These are phyloP conservation scores for Oscheius sp. DNA, from an alignment of 2,888 invertebrate species.

Conservation along the genomic window DNA sequence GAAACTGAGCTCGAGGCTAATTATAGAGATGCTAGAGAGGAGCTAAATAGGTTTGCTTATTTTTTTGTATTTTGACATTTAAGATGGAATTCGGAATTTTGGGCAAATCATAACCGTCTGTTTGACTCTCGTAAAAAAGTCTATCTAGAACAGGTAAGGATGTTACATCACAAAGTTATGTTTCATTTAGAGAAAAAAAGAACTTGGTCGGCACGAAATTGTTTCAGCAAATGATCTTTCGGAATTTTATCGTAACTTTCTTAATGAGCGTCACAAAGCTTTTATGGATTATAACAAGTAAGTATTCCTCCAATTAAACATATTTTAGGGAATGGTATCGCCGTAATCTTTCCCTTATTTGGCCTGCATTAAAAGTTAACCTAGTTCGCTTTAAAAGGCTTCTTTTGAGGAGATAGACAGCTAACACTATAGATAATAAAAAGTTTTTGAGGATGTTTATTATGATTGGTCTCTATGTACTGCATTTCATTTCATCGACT, in stretches of 20 bases:
- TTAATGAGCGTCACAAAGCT: constrained; percentile 53
- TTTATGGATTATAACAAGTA: constrained; percentile 63
- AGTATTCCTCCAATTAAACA: neutral
- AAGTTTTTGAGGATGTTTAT: too few relatives aligned
- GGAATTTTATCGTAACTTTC: constrained; percentile 63
- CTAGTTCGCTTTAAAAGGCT: constrained; percentile 56
- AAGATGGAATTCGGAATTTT: constrained; percentile 65
- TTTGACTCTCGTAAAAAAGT: constrained; percentile 54
- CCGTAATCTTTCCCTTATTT: constrained; percentile 62
- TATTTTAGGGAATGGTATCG: constrained; percentile 66
- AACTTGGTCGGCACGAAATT: constrained; percentile 54
- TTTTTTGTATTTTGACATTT: neutral
- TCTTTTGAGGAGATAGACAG: constrained; percentile 26
- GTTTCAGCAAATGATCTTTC: constrained; percentile 65
- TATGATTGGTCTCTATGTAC: too few relatives aligned
- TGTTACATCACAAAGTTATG: neutral
- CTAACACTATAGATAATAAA: neutral
- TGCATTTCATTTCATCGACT: too few relatives aligned
- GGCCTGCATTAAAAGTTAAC: constrained; percentile 67
- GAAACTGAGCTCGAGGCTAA: constrained; percentile 58
- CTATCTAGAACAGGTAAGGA: constrained; percentile 44
- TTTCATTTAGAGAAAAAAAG: constrained; percentile 48
- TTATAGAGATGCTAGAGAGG: constrained; percentile 59
- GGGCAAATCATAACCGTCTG: constrained; percentile 61
- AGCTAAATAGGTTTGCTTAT: constrained; percentile 50